A percentile compares a stretch with the other conserved stretches of the same genome.
phyloP scores from a whole-genome alignment of 2,113 vertebrate species.

The Psittacara wagleri region DNA sequence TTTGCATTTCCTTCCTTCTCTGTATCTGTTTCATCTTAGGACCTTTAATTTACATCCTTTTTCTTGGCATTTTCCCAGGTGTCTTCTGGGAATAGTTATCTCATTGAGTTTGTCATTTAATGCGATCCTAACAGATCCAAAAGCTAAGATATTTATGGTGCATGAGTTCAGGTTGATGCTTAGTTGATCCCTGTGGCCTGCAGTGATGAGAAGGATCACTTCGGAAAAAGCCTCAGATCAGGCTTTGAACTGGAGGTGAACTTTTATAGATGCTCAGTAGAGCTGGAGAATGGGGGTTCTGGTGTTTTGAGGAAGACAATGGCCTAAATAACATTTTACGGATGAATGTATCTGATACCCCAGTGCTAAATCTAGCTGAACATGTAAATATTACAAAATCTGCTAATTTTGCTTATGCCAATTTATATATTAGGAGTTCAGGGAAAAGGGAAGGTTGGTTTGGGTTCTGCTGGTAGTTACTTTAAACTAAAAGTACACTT shows the following conservation, averaged over 20 bases:
- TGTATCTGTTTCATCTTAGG: not conserved
- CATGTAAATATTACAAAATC: not conserved
- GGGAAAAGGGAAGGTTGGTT: not conserved
- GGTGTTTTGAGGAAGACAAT: not conserved
- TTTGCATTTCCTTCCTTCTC: not conserved
- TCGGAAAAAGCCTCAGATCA: not conserved
- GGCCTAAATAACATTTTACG: not conserved
- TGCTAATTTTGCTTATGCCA: not conserved
- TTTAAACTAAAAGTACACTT: not conserved
- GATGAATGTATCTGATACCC: not conserved
- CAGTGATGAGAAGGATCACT: not conserved
- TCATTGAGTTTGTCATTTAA: not conserved
- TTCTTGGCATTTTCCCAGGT: not conserved
- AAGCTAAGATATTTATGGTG: not conserved
- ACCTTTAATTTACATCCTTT: not conserved
- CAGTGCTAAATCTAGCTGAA: not conserved
- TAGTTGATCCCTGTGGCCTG: not conserved
- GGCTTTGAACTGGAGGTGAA: not conserved
- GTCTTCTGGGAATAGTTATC: slow-evolving; percentile 31
- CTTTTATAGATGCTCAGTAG: not conserved
- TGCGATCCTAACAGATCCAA: not conserved
- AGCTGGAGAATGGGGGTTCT: not conserved
- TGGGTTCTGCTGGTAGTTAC: not conserved
- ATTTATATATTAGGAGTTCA: not conserved
- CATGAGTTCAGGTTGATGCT: not conserved